Evolutionary conservation across 2,797 vertebrate species (phyloP).

Genomic region (Neosilurus mollespiculum): DNA sequence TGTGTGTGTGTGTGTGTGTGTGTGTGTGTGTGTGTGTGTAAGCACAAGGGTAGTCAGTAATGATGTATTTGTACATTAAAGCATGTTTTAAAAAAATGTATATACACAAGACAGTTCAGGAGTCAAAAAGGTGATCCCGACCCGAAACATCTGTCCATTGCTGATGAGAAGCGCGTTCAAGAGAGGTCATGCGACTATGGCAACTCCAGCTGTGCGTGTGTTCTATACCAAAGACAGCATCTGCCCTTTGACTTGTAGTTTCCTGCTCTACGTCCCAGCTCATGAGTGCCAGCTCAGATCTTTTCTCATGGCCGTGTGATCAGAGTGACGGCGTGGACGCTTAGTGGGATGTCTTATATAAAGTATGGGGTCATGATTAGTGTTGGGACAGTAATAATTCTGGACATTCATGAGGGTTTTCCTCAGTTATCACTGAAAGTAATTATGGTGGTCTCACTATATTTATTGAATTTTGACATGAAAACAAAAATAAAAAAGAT

Average conservation of each 20-base stretch:
- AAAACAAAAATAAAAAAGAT: slow-evolving; percentile 37
- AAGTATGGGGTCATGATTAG: slow-evolving; percentile 37
- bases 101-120: slow-evolving; percentile 29
- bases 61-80: slow-evolving; percentile 95
- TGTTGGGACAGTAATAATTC: slow-evolving; percentile 38
- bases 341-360: slow-evolving; percentile 57
- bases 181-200: slow-evolving; percentile 74
- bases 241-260: slow-evolving; percentile 63
- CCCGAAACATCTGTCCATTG: slow-evolving; percentile 67
- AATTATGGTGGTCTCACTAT: slow-evolving; percentile 37
- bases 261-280: slow-evolving; percentile 60
- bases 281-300: slow-evolving; percentile 50
- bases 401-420: slow-evolving; percentile 27
- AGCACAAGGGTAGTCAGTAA: slow-evolving; percentile 82
- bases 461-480: slow-evolving; percentile 49
- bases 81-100: slow-evolving; percentile 76
- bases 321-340: slow-evolving; percentile 54
- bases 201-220: slow-evolving; percentile 66
- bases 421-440: slow-evolving; percentile 30
- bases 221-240: slow-evolving; percentile 87
- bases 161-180: slow-evolving; percentile 76
- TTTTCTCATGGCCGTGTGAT: slow-evolving; percentile 36
- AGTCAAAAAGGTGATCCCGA: slow-evolving; percentile 40
- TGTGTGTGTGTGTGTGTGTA: slow-evolving; percentile 42
- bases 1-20: background rate